These are phyloP conservation scores for Eueides isabella DNA, from an alignment of 1,140 invertebrate species.

Conservation along the genomic window DNA sequence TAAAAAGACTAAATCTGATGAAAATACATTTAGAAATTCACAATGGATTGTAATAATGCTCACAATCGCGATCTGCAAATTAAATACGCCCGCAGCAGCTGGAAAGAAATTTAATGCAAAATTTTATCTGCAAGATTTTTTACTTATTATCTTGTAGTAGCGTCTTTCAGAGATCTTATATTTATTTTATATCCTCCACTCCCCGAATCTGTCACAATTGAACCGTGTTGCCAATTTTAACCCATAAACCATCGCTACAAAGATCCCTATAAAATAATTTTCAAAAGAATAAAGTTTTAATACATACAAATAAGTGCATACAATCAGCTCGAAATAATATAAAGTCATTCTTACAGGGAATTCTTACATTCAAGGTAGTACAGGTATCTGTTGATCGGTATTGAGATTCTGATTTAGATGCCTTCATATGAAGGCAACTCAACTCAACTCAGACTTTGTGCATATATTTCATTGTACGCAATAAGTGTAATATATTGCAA, in stretches of 20 bases:
- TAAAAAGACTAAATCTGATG: not conserved
- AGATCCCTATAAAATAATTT: not conserved
- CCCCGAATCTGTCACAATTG: not conserved
- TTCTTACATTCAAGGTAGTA: no score
- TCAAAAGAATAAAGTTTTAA: not conserved
- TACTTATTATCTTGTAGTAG: not conserved
- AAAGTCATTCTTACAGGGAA: not conserved
- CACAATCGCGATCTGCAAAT: slow-evolving; percentile 13
- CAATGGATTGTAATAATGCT: slow-evolving; percentile 1
- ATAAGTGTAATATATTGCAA: slow-evolving; percentile 51
- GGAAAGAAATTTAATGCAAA: not conserved
- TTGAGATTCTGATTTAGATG: no score
- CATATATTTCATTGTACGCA: slow-evolving; percentile 49
- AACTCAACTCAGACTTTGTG: slow-evolving; percentile 34
- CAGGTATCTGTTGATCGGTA: no score
- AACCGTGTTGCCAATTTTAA: not conserved
- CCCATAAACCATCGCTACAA: not conserved
- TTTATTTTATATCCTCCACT: no score
- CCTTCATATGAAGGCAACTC: no score
- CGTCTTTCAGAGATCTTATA: not conserved
- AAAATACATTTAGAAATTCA: not conserved
- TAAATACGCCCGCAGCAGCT: slow-evolving; percentile 3
- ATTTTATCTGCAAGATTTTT: slow-evolving; percentile 5
- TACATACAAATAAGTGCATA: not conserved
- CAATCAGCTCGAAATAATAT: not conserved